Conservation (phyloP, 2,888 invertebrate species). For the Rhodophaea formosa region DNA sequence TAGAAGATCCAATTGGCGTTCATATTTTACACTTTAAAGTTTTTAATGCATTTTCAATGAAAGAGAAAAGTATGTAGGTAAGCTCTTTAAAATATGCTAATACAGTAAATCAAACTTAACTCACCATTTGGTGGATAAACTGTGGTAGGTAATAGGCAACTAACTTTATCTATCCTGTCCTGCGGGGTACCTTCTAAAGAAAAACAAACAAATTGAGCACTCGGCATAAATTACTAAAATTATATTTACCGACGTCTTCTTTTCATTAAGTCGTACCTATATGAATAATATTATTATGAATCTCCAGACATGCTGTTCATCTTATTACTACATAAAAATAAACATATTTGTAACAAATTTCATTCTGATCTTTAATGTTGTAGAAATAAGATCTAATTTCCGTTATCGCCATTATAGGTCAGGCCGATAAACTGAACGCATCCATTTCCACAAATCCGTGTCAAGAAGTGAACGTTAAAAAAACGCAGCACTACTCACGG, state of each 20-base stretch:
- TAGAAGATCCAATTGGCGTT: too few species aligned
- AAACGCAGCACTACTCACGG: conserved; percentile 48
- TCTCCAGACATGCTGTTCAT: conserved; percentile 43
- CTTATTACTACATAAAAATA: conserved; percentile 43
- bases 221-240: conserved; percentile 30
- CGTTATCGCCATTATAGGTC: conserved; percentile 37
- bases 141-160: too few species aligned
- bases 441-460: conserved; percentile 74
- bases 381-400: conserved; percentile 43
- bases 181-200: background rate
- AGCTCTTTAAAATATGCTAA: too few species aligned
- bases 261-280: conserved; percentile 48
- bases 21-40: too few species aligned
- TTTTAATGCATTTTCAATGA: too few species aligned
- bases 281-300: conserved; percentile 67
- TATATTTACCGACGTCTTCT: conserved; percentile 53
- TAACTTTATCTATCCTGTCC: background rate
- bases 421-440: conserved; percentile 48
- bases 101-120: too few species aligned
- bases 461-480: conserved; percentile 59
- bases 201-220: conserved; percentile 33
- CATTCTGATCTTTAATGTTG: conserved; percentile 38
- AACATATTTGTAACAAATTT: conserved; percentile 36
- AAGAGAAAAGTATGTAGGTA: too few species aligned
- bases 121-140: too few species aligned